Percentiles rank a stretch among this genome's conserved stretches.
phyloP scores from a whole-genome alignment of 2,888 invertebrate species.

The Sinelater perroti region DNA sequence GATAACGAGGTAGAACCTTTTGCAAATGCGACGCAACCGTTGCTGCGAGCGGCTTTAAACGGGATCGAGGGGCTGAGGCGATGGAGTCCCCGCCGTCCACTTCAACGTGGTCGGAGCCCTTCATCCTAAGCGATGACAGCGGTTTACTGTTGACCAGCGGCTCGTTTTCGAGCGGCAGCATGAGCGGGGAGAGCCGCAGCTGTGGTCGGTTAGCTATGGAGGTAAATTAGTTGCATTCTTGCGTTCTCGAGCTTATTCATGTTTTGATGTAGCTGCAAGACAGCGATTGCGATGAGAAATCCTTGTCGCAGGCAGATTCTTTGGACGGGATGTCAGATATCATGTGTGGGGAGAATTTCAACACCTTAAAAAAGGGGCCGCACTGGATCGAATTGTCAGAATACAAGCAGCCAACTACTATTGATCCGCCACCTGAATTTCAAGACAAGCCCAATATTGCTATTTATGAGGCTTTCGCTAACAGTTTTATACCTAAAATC shows the following conservation, averaged over 20 bases:
- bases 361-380: slow-evolving; percentile 83
- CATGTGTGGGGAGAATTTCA: slow-evolving; percentile 84
- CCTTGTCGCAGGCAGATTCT: slow-evolving; percentile 81
- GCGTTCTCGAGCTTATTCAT: not conserved
- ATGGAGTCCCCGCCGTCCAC: slow-evolving; percentile 84
- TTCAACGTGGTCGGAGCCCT: slow-evolving; percentile 77
- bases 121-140: slow-evolving; percentile 79
- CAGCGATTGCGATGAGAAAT: slow-evolving; percentile 82
- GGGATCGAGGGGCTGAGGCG: slow-evolving; percentile 32
- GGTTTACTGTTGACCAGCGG: slow-evolving; percentile 77
- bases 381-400: slow-evolving; percentile 63
- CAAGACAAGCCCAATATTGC: slow-evolving; percentile 69
- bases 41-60: too few relatives aligned
- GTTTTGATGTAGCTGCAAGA: slow-evolving; percentile 72
- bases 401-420: slow-evolving; percentile 70
- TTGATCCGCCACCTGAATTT: slow-evolving; percentile 87
- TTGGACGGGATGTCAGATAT: slow-evolving; percentile 78
- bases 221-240: too few relatives aligned
- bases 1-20: too few relatives aligned
- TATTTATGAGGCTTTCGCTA: slow-evolving; percentile 60
- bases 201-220: slow-evolving; percentile 74
- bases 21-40: too few relatives aligned
- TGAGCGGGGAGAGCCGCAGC: slow-evolving; percentile 74
- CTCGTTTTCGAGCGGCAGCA: slow-evolving; percentile 78
- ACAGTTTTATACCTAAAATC: slow-evolving; percentile 61